Base-by-base conservation (phyloP, 30 jellyfish, hydroid and myxozoan genomes). In the Sanderia malayensis region DNA sequence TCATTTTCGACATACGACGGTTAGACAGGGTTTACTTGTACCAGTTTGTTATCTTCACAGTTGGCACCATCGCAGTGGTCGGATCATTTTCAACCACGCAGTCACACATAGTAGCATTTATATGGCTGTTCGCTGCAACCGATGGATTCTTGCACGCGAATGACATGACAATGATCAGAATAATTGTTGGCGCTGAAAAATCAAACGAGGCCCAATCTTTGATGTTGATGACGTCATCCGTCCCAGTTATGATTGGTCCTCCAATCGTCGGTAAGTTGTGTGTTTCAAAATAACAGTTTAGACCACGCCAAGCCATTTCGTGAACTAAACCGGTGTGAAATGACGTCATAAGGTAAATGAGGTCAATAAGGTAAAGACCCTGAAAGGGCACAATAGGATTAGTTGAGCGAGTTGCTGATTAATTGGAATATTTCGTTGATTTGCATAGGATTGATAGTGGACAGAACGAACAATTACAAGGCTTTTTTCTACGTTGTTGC, bases 401-500 rank as follows among this genome's bases (percentile, higher is more conserved):
- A n/a, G n/a, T n/a, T n/a, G n/a, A n/a, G n/a, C n/a, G 55, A 15
- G 8, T 41, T 8, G 55, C n/a, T n/a, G n/a, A n/a, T n/a, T 41
- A 41, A 41, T 8, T 41, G 55, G n/a, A n/a, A n/a, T n/a, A n/a
- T n/a, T n/a, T n/a, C n/a, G n/a, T n/a, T n/a, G n/a, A n/a, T n/a
- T n/a, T n/a, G n/a, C 31, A 26, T 44, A 81, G 93, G 93, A 41
- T 58, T 55, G 21, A 70, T 81, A 4, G 93, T 81, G 34, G 93
- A 81, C 85, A 59, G 57, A 67, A 81, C 93, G 68, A 46, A 60
- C 15, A 59, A 46, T 33, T 81, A 81, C 71, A 46, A 34, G 7
- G 55, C 73, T n/a, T 65, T 81, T 63, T 76, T 76, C 64, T 76
- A 61, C 72, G 61, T 76, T 7, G 87, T 80, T 29, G 87, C 80